phyloP scores from a whole-genome alignment of 2,113 vertebrate species.

The Phrynosoma platyrhinos region DNA sequence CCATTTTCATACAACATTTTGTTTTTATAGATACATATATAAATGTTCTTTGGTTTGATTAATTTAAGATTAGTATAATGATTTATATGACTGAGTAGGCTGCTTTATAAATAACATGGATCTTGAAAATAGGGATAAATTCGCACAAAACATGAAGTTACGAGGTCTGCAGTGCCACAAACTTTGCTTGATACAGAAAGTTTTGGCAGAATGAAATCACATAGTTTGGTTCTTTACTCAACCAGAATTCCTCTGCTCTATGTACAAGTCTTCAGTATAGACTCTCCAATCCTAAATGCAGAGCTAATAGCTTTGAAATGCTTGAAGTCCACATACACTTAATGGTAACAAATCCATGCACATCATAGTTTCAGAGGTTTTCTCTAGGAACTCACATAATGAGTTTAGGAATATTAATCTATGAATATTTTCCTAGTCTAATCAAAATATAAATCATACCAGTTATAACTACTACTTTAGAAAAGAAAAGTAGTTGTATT shows the following conservation, averaged over 20 bases:
- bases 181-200: neutral
- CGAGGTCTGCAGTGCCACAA: conserved; percentile 14
- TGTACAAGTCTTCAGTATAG: neutral
- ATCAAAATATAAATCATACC: neutral
- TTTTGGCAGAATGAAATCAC: neutral
- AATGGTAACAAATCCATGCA: neutral
- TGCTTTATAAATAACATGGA: neutral
- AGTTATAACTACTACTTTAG: neutral
- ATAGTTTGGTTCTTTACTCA: accelerated
- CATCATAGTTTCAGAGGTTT: neutral
- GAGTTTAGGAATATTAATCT: neutral
- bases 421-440: neutral
- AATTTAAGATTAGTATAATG: neutral
- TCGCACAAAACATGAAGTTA: neutral
- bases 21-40: neutral
- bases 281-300: neutral
- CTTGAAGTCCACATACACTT: neutral
- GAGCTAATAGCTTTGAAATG: neutral
- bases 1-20: neutral
- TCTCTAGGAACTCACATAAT: neutral
- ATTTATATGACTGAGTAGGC: neutral
- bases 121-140: neutral
- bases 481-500: neutral
- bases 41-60: neutral
- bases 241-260: neutral